Percentiles rank a stretch among this genome's conserved stretches.
Conservation (phyloP, 2,113 vertebrate genomes). For the Dunckerocampus dactyliophorus region DNA sequence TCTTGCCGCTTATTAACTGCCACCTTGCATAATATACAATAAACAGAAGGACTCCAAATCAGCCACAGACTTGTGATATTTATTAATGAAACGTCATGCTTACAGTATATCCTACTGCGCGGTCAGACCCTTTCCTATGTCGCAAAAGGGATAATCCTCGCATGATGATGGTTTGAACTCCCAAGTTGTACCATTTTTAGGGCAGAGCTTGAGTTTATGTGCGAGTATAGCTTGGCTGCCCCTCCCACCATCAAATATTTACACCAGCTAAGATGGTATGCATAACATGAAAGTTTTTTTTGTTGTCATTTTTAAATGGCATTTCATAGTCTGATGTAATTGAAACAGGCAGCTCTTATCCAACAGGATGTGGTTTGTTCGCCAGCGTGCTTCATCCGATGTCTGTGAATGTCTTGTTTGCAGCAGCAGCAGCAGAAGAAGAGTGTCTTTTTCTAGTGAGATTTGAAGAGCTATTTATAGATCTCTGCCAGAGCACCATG, state of each 20-base stretch:
- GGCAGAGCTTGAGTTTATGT: no score
- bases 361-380: conserved; percentile 13
- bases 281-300: neutral
- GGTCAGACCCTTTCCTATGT: no score
- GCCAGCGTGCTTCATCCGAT: conserved; percentile 35
- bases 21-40: no score
- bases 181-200: no score
- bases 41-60: no score
- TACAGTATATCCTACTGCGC: no score
- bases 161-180: no score
- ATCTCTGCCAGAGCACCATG: conserved; percentile 70
- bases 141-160: no score
- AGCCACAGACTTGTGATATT: no score
- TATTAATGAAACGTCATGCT: no score
- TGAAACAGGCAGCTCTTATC: conserved; percentile 8
- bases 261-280: conserved; percentile 3
- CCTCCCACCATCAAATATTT: conserved; percentile 24
- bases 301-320: neutral
- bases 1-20: no score
- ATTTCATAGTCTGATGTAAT: conserved; percentile 6
- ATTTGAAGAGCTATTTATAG: conserved; percentile 81
- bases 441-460: conserved; percentile 72
- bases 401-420: conserved; percentile 64
- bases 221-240: conserved; percentile 8
- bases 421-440: conserved; percentile 72